Conservation (phyloP, 1,140 invertebrate species). For the fruit fly (Drosophila melanogaster) region DNA sequence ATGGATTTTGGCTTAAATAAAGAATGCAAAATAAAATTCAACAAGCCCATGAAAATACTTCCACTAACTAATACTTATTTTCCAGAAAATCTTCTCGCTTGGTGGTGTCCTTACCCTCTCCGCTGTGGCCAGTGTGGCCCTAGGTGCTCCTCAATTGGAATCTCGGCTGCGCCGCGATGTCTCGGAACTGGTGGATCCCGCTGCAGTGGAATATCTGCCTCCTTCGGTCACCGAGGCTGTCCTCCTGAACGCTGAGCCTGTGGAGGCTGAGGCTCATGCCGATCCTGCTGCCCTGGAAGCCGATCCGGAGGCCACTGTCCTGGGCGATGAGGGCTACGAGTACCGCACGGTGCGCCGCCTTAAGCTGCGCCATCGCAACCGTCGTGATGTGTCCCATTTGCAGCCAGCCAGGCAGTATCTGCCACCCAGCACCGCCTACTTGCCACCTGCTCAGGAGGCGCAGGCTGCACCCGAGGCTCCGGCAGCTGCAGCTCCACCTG, state of each 20-base stretch:
- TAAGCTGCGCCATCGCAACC: constrained; percentile 68
- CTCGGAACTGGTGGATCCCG: constrained; percentile 55
- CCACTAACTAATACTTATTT: background rate
- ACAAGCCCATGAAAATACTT: background rate
- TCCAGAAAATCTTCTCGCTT: constrained; percentile 76
- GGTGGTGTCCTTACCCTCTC: constrained; percentile 62
- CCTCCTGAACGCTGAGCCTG: constrained; percentile 14
- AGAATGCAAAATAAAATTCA: background rate
- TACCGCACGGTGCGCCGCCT: constrained; percentile 74
- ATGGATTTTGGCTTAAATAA: too few relatives aligned
- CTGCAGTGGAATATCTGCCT: constrained; percentile 51
- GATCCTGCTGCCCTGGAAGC: constrained; percentile 25
- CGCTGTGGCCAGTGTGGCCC: constrained; percentile 66
- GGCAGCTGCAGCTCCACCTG: constrained; percentile 14
- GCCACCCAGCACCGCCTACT: constrained; percentile 61
- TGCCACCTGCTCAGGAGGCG: constrained; percentile 63
- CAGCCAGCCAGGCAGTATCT: constrained; percentile 51
- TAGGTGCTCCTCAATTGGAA: constrained; percentile 51
- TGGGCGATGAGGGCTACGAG: constrained; percentile 66
- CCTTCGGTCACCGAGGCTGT: constrained; percentile 41
- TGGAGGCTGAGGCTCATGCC: constrained; percentile 6
- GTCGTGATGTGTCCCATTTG: constrained; percentile 75
- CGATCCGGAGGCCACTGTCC: constrained; percentile 42
- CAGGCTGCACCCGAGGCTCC: constrained; percentile 29
- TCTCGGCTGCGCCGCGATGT: constrained; percentile 60